Evolutionary conservation across 2,113 vertebrate species (phyloP).

Genomic region (Crotalus viridis): DNA sequence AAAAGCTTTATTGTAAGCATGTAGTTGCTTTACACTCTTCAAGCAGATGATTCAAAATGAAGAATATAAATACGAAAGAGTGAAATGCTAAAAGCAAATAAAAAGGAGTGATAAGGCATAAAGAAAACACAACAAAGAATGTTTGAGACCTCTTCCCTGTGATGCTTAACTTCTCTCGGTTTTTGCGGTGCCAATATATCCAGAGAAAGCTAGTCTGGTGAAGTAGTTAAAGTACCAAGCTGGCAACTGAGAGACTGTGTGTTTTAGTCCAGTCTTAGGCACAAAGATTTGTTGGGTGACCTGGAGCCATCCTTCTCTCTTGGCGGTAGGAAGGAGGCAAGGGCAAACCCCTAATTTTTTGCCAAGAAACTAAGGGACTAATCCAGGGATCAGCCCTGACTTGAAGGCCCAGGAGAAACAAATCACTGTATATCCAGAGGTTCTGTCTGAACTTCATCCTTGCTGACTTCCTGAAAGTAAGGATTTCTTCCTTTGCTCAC

Average conservation of each 20-base stretch:
- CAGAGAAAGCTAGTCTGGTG: neutral
- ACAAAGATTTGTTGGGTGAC: neutral
- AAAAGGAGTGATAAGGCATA: neutral
- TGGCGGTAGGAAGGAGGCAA: neutral
- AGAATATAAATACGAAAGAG: neutral
- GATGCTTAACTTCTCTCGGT: neutral
- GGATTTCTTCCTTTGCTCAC: neutral
- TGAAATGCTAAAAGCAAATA: neutral
- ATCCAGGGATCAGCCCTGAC: neutral
- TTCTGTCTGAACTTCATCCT: neutral
- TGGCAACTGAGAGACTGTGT: neutral
- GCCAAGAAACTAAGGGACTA: neutral
- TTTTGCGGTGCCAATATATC: neutral
- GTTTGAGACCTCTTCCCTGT: neutral
- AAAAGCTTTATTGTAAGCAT: neutral
- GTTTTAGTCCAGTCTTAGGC: neutral
- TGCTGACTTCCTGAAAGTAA: neutral
- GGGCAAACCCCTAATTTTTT: neutral
- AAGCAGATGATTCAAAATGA: neutral
- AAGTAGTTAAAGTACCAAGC: neutral
- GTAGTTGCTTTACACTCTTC: neutral
- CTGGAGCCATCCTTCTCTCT: neutral
- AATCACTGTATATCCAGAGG: neutral
- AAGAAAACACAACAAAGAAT: neutral
- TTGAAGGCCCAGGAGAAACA: neutral